Base-by-base conservation (phyloP, 2,113 vertebrate genomes). In the Ibidorhyncha struthersii region DNA sequence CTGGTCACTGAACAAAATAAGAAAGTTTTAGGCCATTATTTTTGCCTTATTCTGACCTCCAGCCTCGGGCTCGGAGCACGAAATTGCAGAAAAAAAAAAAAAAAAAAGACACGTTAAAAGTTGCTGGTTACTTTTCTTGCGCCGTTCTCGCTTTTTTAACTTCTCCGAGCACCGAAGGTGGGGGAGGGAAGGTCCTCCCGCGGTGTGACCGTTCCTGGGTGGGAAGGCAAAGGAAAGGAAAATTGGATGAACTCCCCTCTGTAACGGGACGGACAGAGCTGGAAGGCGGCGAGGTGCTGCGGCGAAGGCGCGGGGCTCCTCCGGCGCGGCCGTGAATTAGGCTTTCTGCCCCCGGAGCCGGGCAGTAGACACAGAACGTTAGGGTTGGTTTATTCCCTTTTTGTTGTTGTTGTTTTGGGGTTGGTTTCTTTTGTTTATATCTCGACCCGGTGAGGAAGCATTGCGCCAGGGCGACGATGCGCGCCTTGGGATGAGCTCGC, bases 21-120 rank as follows among this genome's bases (percentile, higher is more conserved):
- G 58, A 36, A 90, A 49, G 85, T 91, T 88, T 93, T 77, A 84
- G 95, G 91, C 66, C 63, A 3, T 90, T 91, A 17, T 58, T 86
- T 95, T 89, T 96, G 96, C 94, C 97, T 95, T 94, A 90, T 95
- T 93, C 87, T 66, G 80, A 84, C 53, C 96, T 91, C 83, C 34
- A n/a, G 85, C 80, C 65, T 78, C 15, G 12, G 52, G 95, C 69
- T 70, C 3, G 93, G 78, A 80, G 81, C n/a, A 12, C 22, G 43
- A 83, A 91, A 85, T 86, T 79, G 36, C 80, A 16, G 69, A 63
- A 56, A 17, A 45, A 45, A 41, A 41, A 9, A 9, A 36, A 70
- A 58, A 79, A 77, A 30, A 10, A 41, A 73, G 63, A 79, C 69
- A 25, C 1, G 30, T 26, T 65, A 12, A 29, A 58, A 78, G 52